Evolutionary conservation across 1,140 invertebrate genomes (phyloP).

Genomic region (Sarcophaga peregrina): DNA sequence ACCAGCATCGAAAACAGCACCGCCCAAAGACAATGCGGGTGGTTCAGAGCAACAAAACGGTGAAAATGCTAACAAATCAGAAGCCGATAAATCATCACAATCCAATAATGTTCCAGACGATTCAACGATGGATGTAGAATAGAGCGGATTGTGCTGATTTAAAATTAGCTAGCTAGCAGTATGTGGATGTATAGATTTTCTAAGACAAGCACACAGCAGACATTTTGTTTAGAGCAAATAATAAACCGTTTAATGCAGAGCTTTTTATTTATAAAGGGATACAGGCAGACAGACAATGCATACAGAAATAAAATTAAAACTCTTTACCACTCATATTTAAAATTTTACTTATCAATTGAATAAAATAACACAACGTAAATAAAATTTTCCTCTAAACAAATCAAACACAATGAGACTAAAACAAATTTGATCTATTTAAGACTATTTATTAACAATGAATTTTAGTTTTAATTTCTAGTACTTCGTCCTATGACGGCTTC

Average conservation of each 20-base stretch:
- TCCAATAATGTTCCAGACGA: conserved; percentile 44
- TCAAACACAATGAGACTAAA: conserved; percentile 6
- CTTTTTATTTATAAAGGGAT: conserved; percentile 22
- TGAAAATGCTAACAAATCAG: conserved; percentile 43
- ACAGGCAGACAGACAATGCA: conserved; percentile 17
- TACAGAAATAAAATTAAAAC: conserved; percentile 9
- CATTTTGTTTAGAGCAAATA: conserved; percentile 33
- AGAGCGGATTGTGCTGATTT: conserved; percentile 9
- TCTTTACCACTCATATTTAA: background rate
- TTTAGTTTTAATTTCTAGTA: background rate
- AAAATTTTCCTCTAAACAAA: conserved; percentile 29
- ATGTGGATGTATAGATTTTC: conserved; percentile 35
- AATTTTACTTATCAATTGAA: conserved; percentile 15
- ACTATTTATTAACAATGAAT: conserved; percentile 16
- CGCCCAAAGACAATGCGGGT: conserved; percentile 55
- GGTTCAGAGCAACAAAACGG: conserved; percentile 59
- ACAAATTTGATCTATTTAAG: conserved; percentile 7
- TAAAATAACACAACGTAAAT: conserved; percentile 29
- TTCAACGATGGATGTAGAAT: conserved; percentile 51
- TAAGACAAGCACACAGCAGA: conserved; percentile 33
- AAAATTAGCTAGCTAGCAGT: background rate
- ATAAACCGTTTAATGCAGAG: background rate
- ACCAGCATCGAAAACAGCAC: conserved; percentile 55
- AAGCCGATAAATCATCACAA: conserved; percentile 44
- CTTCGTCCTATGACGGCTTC: background rate